Evolutionary conservation across 1,140 invertebrate species (phyloP).

Genomic region (Drosophila teissieri): DNA sequence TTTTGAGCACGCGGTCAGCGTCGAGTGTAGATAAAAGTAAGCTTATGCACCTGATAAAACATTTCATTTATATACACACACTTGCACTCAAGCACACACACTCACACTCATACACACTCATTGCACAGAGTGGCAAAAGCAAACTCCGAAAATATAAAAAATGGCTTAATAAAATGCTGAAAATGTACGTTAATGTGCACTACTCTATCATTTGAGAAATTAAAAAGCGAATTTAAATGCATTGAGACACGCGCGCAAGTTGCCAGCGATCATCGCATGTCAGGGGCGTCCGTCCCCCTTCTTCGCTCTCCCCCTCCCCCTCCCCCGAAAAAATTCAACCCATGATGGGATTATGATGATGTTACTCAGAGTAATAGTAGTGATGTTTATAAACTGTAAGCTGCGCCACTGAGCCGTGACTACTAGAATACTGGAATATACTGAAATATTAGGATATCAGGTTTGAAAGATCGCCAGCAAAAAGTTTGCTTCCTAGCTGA

Average conservation of each 20-base stretch:
- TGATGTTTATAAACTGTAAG: too few relatives aligned
- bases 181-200: constrained; percentile 51
- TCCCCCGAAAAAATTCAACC: neutral
- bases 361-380: too few relatives aligned
- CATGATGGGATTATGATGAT: neutral
- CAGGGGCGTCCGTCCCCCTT: constrained; percentile 1
- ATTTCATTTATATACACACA: constrained; percentile 32
- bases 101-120: neutral
- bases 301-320: neutral
- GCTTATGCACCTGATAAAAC: constrained; percentile 50
- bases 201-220: constrained; percentile 53
- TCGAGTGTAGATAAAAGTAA: constrained; percentile 25
- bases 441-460: too few relatives aligned
- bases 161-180: constrained; percentile 45
- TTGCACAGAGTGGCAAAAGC: constrained; percentile 18
- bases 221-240: constrained; percentile 72
- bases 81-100: constrained; percentile 4
- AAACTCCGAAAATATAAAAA: constrained; percentile 11
- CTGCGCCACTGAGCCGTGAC: too few relatives aligned
- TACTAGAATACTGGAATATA: too few relatives aligned
- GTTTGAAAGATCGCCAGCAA: neutral
- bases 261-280: constrained; percentile 28
- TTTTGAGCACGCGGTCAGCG: constrained; percentile 24
- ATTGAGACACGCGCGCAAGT: constrained; percentile 57
- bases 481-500: too few relatives aligned